Evolutionary conservation across 2,888 invertebrate species (phyloP), one percentile per base, ranked within the genome.

Genomic region (Liposcelis brunnea): DNA sequence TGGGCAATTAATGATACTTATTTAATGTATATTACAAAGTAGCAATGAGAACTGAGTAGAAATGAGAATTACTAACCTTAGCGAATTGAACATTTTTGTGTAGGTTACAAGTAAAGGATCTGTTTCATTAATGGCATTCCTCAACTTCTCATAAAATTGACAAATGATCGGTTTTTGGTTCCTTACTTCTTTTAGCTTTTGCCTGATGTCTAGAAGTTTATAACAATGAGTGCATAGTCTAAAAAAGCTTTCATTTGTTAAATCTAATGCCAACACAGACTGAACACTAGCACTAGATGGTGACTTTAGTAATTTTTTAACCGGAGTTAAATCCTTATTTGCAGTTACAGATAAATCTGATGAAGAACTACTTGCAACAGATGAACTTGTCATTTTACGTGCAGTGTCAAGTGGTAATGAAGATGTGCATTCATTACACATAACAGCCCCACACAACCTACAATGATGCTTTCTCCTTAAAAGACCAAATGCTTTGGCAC

Each of bases 381-480:
- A 26, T 8, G 26, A 6, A 26, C 8, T 26, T 8, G 34, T 40
- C 10, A 45, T 63, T 78, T 67, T 67, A 84, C 85, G 71, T 52
- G 90, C 93, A 61, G 76, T 72, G 52, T 76, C 70, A 50, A 85
- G 68, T 37, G 82, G 72, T 52, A 95, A 67, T 62, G 90, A 93
- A 55, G 77, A 67, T 1, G 93, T 93, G 61, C 95, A 95, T 54
- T 82, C 80, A 59, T 87, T 75, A 60, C 95, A 95, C 72, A 94
- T 80, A 49, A 95, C 79, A 47, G 85, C 82, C 1, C 95, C 95
- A 61, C 90, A 97, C 2, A 97, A 70, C 49, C 95, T 71, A 59
- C 98, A 98, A 64, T 98, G 98, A 64, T 98, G 97, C 61, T 93
- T 86, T 51, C 97, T 69, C 48, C 89, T 69, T 0, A 90, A 79